Conservation (phyloP, 2,888 invertebrate species). For the Pristionchus japonicus region DNA sequence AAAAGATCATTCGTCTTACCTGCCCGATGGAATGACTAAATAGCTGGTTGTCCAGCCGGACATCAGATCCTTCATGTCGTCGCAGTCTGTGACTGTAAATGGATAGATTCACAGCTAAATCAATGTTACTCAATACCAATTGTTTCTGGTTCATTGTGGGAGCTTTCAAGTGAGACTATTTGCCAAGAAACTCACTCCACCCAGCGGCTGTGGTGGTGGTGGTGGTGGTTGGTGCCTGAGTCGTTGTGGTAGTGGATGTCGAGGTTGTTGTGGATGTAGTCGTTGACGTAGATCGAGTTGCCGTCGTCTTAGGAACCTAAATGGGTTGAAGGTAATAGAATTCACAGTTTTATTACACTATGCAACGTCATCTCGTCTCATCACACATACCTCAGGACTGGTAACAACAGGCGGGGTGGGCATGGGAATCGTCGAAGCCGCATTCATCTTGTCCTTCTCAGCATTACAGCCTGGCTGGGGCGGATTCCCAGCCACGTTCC, state of each 20-base stretch:
- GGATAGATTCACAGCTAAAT: no score
- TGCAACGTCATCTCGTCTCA: no score
- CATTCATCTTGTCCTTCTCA: background rate
- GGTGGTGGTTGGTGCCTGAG: background rate
- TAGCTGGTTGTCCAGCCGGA: background rate
- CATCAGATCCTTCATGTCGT: background rate
- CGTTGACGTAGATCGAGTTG: background rate
- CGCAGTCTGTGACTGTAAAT: background rate
- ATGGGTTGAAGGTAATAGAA: no score
- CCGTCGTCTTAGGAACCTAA: background rate
- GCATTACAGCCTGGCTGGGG: background rate
- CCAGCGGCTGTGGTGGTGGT: background rate
- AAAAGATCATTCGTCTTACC: no score
- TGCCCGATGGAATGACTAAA: background rate
- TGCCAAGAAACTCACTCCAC: background rate
- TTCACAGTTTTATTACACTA: no score
- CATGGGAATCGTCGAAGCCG: background rate
- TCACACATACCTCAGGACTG: no score
- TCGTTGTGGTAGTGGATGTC: background rate
- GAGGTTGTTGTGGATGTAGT: background rate
- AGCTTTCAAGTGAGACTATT: no score
- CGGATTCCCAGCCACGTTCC: background rate
- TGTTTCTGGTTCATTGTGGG: no score
- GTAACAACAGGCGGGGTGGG: no score
- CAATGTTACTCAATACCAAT: no score